Evolutionary conservation across 2,797 vertebrate genomes (phyloP).

Genomic region (Nannoperca obscura): DNA sequence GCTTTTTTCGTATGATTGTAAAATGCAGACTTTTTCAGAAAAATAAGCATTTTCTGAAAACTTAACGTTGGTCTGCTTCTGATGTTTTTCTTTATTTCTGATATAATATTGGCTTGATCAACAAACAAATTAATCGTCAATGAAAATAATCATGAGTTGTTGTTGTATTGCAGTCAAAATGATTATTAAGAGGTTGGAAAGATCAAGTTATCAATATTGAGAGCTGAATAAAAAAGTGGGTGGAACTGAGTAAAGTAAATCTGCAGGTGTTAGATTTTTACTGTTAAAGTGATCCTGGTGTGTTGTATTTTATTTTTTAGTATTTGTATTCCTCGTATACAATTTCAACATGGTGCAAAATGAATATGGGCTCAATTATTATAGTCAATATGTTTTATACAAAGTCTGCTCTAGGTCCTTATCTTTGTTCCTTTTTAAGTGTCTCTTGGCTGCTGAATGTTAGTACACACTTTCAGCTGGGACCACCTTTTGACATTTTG

Average conservation of each 20-base stretch:
- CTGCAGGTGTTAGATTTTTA: background rate
- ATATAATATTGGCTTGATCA: background rate
- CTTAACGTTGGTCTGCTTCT: background rate
- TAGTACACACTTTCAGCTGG: constrained; percentile 4
- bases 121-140: background rate
- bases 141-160: background rate
- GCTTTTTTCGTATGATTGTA: background rate
- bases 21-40: background rate
- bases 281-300: background rate
- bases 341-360: background rate
- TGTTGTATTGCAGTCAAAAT: background rate
- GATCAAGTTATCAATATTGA: constrained; percentile 14
- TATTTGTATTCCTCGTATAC: background rate
- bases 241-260: background rate
- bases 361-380: background rate
- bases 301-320: background rate
- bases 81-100: background rate
- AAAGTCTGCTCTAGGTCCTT: background rate
- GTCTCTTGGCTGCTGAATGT: constrained; percentile 7
- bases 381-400: background rate
- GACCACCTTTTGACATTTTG: background rate
- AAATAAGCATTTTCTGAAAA: background rate
- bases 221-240: constrained; percentile 14
- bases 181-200: constrained; percentile 6
- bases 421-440: background rate